Percentiles rank a stretch among this genome's conserved stretches.
phyloP scores from a whole-genome alignment of 2,888 invertebrate genomes.

The Macrosoma leucophasiata region DNA sequence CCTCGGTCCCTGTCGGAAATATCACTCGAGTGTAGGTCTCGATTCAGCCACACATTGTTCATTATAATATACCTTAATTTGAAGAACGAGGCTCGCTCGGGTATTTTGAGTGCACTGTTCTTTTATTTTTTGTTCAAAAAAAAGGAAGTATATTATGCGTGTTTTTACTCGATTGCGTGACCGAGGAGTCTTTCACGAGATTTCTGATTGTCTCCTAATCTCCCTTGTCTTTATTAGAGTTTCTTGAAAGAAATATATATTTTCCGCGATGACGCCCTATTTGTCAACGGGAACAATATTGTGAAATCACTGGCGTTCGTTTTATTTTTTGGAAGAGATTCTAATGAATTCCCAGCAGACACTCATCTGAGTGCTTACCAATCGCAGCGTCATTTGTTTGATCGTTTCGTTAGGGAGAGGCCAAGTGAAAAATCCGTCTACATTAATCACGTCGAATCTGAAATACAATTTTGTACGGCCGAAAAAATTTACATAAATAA shows the following conservation, averaged over 20 bases:
- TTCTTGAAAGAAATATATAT: conserved; percentile 27
- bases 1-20: conserved; percentile 71
- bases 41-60: conserved; percentile 50
- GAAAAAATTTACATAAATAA: conserved; percentile 72
- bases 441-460: conserved; percentile 68
- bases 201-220: conserved; percentile 37
- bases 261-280: conserved; percentile 32
- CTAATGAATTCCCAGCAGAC: conserved; percentile 62
- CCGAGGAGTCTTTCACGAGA: conserved; percentile 38
- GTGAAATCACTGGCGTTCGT: conserved; percentile 38
- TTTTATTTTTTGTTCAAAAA: conserved; percentile 25
- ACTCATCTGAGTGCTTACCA: conserved; percentile 47
- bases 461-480: conserved; percentile 66
- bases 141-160: conserved; percentile 36
- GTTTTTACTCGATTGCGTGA: conserved; percentile 47
- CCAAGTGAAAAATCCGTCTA: conserved; percentile 66
- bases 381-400: conserved; percentile 62
- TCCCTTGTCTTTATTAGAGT: conserved; percentile 21
- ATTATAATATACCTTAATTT: conserved; percentile 50
- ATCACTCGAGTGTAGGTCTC: conserved; percentile 65
- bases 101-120: conserved; percentile 25
- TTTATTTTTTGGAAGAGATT: conserved; percentile 36
- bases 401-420: conserved; percentile 57
- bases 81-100: conserved; percentile 31
- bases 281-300: conserved; percentile 40